Evolutionary conservation across 1,140 invertebrate genomes (phyloP), one percentile per base, ranked within the genome.

Genomic region (Parasteatoda tepidariorum): DNA sequence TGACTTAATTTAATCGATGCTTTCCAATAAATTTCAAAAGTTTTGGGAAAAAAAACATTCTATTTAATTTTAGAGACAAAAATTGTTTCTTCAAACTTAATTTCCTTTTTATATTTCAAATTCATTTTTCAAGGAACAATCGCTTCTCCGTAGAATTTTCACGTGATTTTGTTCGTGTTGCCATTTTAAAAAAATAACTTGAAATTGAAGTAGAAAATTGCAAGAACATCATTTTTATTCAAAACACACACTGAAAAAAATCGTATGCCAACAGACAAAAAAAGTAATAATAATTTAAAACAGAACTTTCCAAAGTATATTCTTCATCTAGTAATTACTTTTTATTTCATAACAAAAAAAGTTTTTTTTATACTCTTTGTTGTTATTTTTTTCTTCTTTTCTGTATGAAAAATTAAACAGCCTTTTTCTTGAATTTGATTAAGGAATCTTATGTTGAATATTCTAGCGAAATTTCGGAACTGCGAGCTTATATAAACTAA

Each of bases 321-420:
- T 71, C n/a, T n/a, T 41, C 33, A 13, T 55, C 48, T 71, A 30
- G 68, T 71, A 71, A 71, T 71, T 71, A 71, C 68, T 71, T 71
- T 71, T 57, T 55, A 55, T 57, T 71, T 71, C 48, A 55, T 55
- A 71, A 31, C 41, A 55, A 70, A 54, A 55, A 28, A 71, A 71
- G 41, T 71, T 71, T 71, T 33, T 22, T 9, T 55, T 5, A 22
- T 24, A 48, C 24, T 18, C 22, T 54, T 70, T 70, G 38, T 70
- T 41, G 22, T 55, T 71, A 48, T 18, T 33, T 61, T 74, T 61
- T 61, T 38, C 22, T n/a, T 48, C n/a, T n/a, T 55, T 2, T 71
- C 57, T 28, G 55, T 13, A 4, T 4, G 38, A 48, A 34, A 76
- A 76, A 76, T 76, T 76, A 76, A 76, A 64, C 34, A 74, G 59